Evolutionary conservation across 2,113 vertebrate genomes (phyloP).

Genomic region (Cariama cristata): DNA sequence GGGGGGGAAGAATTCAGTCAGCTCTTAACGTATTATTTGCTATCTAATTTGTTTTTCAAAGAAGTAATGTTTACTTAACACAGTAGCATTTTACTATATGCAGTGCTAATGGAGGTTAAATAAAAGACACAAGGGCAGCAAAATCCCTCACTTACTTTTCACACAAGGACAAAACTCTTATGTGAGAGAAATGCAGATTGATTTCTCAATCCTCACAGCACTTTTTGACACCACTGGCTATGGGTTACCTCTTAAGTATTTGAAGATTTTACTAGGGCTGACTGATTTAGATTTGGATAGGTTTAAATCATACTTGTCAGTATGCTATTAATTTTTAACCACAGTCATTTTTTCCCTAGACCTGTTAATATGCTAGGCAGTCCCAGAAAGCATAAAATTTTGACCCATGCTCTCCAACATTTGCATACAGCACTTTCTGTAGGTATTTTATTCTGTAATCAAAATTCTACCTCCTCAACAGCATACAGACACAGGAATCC

Average conservation of each 20-base stretch:
- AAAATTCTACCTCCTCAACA: constrained; percentile 36
- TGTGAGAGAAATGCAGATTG: constrained; percentile 61
- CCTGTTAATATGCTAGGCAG: constrained; percentile 68
- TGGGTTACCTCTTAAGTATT: constrained; percentile 41
- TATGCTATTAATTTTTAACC: constrained; percentile 72
- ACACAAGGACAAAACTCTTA: constrained; percentile 57
- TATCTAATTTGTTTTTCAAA: constrained; percentile 69
- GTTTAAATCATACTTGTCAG: constrained; percentile 70
- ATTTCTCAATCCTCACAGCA: constrained; percentile 47
- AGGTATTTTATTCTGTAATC: constrained; percentile 30
- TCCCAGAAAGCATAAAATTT: constrained; percentile 62
- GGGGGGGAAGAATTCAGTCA: neutral
- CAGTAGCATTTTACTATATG: constrained; percentile 55
- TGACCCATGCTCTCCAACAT: constrained; percentile 49
- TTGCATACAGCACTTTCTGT: constrained; percentile 60
- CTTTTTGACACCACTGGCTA: constrained; percentile 56
- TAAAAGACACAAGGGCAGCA: constrained; percentile 68
- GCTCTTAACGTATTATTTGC: constrained; percentile 29
- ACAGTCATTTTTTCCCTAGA: constrained; percentile 50
- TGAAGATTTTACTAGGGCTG: constrained; percentile 58
- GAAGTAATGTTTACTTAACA: constrained; percentile 67
- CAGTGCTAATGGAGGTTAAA: constrained; percentile 72
- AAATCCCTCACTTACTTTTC: constrained; percentile 54
- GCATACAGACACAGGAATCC: neutral
- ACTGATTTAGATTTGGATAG: constrained; percentile 68